Conservation (phyloP, 2,888 invertebrate genomes). For the Tortricodes alternella region DNA sequence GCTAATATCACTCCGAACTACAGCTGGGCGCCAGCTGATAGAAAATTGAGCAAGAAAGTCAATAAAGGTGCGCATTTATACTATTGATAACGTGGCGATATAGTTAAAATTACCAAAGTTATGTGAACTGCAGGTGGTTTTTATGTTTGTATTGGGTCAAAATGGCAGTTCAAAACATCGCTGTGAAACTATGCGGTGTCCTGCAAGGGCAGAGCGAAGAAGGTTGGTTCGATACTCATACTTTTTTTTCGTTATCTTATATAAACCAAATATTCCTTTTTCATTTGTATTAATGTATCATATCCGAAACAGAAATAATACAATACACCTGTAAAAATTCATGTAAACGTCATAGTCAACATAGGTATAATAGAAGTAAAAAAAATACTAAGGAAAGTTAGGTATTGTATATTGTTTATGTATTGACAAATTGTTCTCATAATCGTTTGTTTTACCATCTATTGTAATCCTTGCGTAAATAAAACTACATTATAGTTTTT, state of each 20-base stretch:
- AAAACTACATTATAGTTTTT: too few relatives aligned
- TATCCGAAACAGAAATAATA: neutral
- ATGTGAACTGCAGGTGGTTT: slow-evolving; percentile 47
- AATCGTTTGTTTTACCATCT: too few relatives aligned
- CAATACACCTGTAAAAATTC: too few relatives aligned
- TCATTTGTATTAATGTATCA: neutral
- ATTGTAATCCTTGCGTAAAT: too few relatives aligned
- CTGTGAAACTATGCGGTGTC: slow-evolving; percentile 82
- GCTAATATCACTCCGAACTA: slow-evolving; percentile 59
- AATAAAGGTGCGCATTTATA: slow-evolving; percentile 57
- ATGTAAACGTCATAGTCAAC: too few relatives aligned
- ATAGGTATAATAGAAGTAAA: too few relatives aligned
- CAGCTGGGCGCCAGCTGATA: slow-evolving; percentile 82
- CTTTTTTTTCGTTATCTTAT: neutral
- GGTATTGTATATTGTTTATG: too few relatives aligned
- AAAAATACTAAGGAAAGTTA: too few relatives aligned
- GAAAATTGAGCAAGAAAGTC: slow-evolving; percentile 72
- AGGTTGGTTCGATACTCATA: slow-evolving; percentile 57
- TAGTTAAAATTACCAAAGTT: slow-evolving; percentile 40
- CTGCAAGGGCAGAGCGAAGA: slow-evolving; percentile 72
- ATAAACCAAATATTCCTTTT: neutral
- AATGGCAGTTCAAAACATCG: slow-evolving; percentile 80
- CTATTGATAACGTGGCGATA: slow-evolving; percentile 54
- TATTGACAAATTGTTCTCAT: too few relatives aligned
- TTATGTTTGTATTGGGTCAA: slow-evolving; percentile 34